These are phyloP conservation scores for Ditula angustiorana DNA, from an alignment of 2,888 invertebrate species.

Conservation along the genomic window DNA sequence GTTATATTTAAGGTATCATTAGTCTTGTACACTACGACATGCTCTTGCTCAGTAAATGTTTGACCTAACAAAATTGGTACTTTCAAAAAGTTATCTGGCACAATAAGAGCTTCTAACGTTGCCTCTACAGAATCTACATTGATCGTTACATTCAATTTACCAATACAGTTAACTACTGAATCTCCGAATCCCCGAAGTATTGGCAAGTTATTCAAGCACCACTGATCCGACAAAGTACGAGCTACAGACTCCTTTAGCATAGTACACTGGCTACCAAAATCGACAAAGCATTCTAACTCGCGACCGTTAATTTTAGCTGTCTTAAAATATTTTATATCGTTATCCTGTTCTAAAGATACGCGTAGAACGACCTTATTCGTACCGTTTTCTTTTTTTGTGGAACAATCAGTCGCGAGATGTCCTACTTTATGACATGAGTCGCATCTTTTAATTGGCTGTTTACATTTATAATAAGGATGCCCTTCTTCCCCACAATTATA, in stretches of 20 bases:
- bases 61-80: too few relatives aligned
- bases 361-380: background rate
- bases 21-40: too few relatives aligned
- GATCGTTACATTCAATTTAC: too few relatives aligned
- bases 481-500: background rate
- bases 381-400: background rate
- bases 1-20: too few relatives aligned
- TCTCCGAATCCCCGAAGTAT: too few relatives aligned
- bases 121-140: too few relatives aligned
- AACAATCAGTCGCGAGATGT: background rate
- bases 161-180: too few relatives aligned
- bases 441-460: background rate
- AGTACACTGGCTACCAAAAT: slow-evolving; percentile 19
- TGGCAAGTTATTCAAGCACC: too few relatives aligned
- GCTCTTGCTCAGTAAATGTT: too few relatives aligned
- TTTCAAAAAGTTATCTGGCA: too few relatives aligned
- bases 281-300: slow-evolving; percentile 12
- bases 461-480: background rate
- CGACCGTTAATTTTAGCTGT: slow-evolving; percentile 7
- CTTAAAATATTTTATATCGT: slow-evolving; percentile 11
- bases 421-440: background rate
- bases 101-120: too few relatives aligned
- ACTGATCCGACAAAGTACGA: too few relatives aligned
- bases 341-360: slow-evolving; percentile 5
- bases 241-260: slow-evolving; percentile 11